Base-by-base conservation (phyloP, 2,797 vertebrate genomes). In the Micrastur ruficollis region DNA sequence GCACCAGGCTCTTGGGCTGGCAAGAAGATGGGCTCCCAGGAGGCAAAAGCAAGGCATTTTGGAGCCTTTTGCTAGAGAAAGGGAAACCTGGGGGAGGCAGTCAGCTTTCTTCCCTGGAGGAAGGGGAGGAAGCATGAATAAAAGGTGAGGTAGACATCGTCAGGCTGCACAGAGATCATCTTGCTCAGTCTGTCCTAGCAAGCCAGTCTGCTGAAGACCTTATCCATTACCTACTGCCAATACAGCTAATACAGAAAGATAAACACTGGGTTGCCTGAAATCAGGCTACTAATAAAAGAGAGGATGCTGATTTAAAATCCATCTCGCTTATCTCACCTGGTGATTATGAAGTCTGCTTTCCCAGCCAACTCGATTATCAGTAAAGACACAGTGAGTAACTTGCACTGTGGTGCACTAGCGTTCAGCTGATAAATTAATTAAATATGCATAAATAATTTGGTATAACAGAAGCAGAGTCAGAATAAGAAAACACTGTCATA, bases 341-440 rank as follows among this genome's bases (percentile, higher is more conserved):
- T 63, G 61, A 49, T 46, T 46, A 46, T 19, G 81, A 58, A 95
- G 12, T 61, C 49, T 74, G 18, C 27, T 82, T 85, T 87, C 81
- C 32, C 67, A 82, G 59, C 14, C 31, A 38, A 17, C 68, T 40
- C 0, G 0, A 36, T 80, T 80, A 46, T 78, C 52, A 42, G 49
- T 63, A 80, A 80, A 53, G 21, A n/a, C 40, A 53, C n/a, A 40
- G 21, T 59, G 85, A 90, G 47, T 78, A 88, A 68, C 61, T 83
- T 75, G 62, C 67, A 85, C 67, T 80, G 63, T 55, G 67, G 83
- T 92, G 70, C 67, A 73, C 47, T 36, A 59, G 59, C 47, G 3
- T 86, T 82, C 73, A 42, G 65, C 50, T 70, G 94, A 80, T 88
- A 67, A 84, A 80, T 81, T 91, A 74, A 92, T 92, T 91, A 82